Evolutionary conservation across 2,888 invertebrate species (phyloP).

Genomic region (Epicampocera succincta): DNA sequence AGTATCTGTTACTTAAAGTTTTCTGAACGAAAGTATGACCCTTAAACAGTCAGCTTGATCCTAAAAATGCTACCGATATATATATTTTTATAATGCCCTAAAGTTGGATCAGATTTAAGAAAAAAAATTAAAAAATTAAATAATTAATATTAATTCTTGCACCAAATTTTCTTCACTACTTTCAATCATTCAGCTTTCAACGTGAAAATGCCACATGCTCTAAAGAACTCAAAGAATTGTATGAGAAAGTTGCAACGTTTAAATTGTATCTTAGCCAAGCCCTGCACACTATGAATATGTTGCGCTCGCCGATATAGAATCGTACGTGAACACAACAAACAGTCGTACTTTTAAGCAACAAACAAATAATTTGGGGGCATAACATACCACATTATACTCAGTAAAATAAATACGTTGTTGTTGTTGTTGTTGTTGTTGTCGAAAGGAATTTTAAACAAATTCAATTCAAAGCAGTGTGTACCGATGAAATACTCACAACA

Average conservation of each 20-base stretch:
- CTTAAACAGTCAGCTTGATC: no score
- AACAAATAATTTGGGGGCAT: slow-evolving; percentile 44
- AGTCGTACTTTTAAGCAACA: background rate
- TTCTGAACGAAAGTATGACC: no score
- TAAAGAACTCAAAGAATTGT: no score
- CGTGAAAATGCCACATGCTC: no score
- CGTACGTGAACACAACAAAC: slow-evolving; percentile 12
- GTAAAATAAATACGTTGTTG: slow-evolving; percentile 50
- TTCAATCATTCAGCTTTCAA: no score
- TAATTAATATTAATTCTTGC: no score
- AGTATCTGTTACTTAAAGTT: no score
- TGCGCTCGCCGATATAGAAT: slow-evolving; percentile 22
- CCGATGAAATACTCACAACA: slow-evolving; percentile 30
- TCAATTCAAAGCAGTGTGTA: slow-evolving; percentile 57
- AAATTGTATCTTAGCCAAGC: background rate
- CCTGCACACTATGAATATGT: background rate
- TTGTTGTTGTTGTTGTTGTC: slow-evolving; percentile 74
- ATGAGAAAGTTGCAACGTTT: slow-evolving; percentile 21
- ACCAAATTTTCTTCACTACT: no score
- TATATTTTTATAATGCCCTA: no score
- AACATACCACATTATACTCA: slow-evolving; percentile 48
- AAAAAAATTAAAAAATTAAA: no score
- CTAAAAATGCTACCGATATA: no score
- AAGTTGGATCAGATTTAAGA: no score
- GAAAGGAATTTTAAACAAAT: slow-evolving; percentile 72